Base-by-base conservation (phyloP, 2,797 vertebrate species). In the Periparus ater region DNA sequence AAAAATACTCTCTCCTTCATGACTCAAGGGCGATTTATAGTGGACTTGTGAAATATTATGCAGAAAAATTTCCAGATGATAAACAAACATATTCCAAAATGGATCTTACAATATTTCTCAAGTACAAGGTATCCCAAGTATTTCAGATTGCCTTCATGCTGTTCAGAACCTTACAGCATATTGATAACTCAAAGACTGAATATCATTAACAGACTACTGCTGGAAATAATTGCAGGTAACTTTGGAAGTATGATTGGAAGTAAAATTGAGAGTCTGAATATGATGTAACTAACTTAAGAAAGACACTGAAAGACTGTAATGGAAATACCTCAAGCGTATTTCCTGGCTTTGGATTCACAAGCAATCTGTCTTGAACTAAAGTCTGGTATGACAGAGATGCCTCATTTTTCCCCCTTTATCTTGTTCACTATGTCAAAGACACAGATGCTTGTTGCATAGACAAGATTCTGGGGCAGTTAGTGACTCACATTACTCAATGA, bases 31-130 rank as follows among this genome's bases (percentile, higher is more conserved):
- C 18, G 66, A 30, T 23, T 38, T 32, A n/a, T 5, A 73, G 57
- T 0, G 6, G 50, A 71, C 4, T 36, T 74, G 7, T 42, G 54
- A 81, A 84, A 81, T 38, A 63, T 0, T 29, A 32, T 0, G 0
- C 9, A n/a, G 26, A 14, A 23, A 72, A 85, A 44, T 7, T 81
- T 36, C 6, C 27, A 55, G 23, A 77, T 10, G 4, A 81, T 27
- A 55, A 79, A 61, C 2, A 62, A 26, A 81, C 19, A 30, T 44
- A 85, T 58, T 80, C 34, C 34, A 50, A 70, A 73, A 80, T 10
- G 11, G 6, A 50, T 30, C 11, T 32, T 47, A 44, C 4, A 57
- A 47, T 1, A 77, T 6, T 63, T 77, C 36, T 55, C 30, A 81
- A 75, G 19, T 55, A 51, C 13, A 36, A 48, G 36, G 25, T 27